phyloP scores from a whole-genome alignment of 2,888 invertebrate species.

The Synanthedon vespiformis region DNA sequence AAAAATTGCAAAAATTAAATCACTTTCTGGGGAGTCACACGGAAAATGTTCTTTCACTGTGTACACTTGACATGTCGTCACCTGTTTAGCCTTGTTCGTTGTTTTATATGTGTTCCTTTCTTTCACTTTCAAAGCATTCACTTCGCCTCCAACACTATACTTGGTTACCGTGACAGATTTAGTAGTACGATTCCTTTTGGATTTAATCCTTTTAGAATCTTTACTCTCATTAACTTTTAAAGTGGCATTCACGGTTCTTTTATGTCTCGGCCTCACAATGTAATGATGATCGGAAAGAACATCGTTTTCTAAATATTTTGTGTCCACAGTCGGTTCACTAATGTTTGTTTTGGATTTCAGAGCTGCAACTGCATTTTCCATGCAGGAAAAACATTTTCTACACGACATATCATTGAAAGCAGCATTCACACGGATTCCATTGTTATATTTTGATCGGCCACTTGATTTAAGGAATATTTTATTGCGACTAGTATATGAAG shows the following conservation, averaged over 20 bases:
- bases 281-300: slow-evolving; percentile 6
- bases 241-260: slow-evolving; percentile 12
- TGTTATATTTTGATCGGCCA: slow-evolving; percentile 12
- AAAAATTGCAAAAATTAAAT: slow-evolving; percentile 20
- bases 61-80: slow-evolving; percentile 32
- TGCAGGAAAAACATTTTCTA: slow-evolving; percentile 29
- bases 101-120: slow-evolving; percentile 17
- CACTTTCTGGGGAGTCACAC: slow-evolving; percentile 33
- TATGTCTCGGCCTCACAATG: slow-evolving; percentile 12
- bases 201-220: slow-evolving; percentile 15
- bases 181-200: slow-evolving; percentile 13
- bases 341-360: slow-evolving; percentile 10
- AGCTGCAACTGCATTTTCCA: slow-evolving; percentile 31
- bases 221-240: slow-evolving; percentile 2
- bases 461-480: slow-evolving; percentile 6
- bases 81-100: slow-evolving; percentile 11
- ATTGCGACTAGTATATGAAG: not conserved
- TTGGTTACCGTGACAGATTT: slow-evolving; percentile 35
- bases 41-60: slow-evolving; percentile 32
- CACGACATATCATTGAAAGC: slow-evolving; percentile 28
- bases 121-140: slow-evolving; percentile 42
- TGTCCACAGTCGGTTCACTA: slow-evolving; percentile 8
- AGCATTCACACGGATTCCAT: slow-evolving; percentile 18
- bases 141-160: slow-evolving; percentile 29
- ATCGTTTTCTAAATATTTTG: slow-evolving; percentile 19